Percentiles rank a stretch among this genome's conserved stretches.
Conservation (phyloP, 2,888 invertebrate species). For the Troglohyphantes excavatus region DNA sequence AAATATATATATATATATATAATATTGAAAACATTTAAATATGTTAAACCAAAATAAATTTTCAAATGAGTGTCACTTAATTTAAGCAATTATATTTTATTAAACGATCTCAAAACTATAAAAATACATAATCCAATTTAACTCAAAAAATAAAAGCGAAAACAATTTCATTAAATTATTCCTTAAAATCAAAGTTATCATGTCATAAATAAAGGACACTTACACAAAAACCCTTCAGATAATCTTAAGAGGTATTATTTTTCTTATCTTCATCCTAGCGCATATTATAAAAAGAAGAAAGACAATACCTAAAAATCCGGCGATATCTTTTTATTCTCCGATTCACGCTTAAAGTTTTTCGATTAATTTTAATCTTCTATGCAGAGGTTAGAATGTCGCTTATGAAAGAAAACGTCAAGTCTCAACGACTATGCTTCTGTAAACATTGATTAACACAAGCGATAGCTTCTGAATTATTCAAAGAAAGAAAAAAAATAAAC, state of each 20-base stretch:
- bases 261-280: neutral
- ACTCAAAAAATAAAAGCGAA: too few species aligned
- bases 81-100: too few species aligned
- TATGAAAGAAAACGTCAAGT: constrained; percentile 57
- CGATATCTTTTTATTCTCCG: constrained; percentile 16
- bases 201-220: constrained; percentile 16
- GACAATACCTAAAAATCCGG: constrained; percentile 14
- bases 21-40: too few species aligned
- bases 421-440: constrained; percentile 34
- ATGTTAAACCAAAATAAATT: too few species aligned
- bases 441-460: constrained; percentile 66
- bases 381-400: constrained; percentile 35
- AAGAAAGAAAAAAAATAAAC: constrained; percentile 41
- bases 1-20: too few species aligned
- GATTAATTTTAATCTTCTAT: constrained; percentile 56
- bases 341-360: constrained; percentile 41
- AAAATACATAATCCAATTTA: too few species aligned
- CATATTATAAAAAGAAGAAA: neutral
- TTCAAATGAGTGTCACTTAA: too few species aligned
- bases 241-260: constrained; percentile 6
- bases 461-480: constrained; percentile 64
- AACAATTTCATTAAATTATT: too few species aligned
- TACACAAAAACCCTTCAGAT: constrained; percentile 15
- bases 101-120: too few species aligned
- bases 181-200: neutral